Base-by-base conservation (phyloP, 2,797 vertebrate genomes). In the Sciurus carolinensis region DNA sequence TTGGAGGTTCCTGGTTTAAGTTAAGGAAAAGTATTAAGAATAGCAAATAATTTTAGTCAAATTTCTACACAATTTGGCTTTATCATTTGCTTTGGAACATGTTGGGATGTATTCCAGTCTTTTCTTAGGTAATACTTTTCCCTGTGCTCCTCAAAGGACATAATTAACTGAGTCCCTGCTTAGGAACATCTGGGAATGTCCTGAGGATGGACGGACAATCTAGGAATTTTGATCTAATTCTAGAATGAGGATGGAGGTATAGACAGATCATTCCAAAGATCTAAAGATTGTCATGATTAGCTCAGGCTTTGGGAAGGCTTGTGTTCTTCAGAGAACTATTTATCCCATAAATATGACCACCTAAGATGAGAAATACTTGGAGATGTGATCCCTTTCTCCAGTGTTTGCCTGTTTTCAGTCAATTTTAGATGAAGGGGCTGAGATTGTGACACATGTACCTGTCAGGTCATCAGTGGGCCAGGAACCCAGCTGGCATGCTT, bases 401-500 rank as follows among this genome's bases (percentile, higher is more conserved):
- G 33, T 4, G 1, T 30, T 11, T 73, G 0, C 67, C 50, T 42
- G 50, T 75, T 71, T 36, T 12, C 54, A 67, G 57, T 39, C 83
- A 7, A 44, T 17, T n/a, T 87, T 57, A 42, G 44, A 77, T 33
- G 39, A n/a, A 3, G 47, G 7, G 30, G 75, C 26, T 44, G 62
- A 81, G 44, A 80, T 0, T 69, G 84, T 75, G 90, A 39, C 15
- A 57, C 36, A 82, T 39, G 98, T 98, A 99, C 99, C 99, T 98
- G 99, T 99, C 98, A 99, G 99, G 57, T 99, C 99, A 4, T 99
- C 95, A 0, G 98, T 99, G 57, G 99, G 99, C 99, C 99, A 99
- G 90, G 99, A 99, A 76, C 99, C 99, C 1, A 99, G 99, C 42
- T 99, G 99, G 96, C 99, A 99, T 0, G 99, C 99, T 90, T 99